Percentiles rank a stretch among this genome's conserved stretches.
Conservation (phyloP, 2,797 vertebrate species). For the Melanogrammus aeglefinus region DNA sequence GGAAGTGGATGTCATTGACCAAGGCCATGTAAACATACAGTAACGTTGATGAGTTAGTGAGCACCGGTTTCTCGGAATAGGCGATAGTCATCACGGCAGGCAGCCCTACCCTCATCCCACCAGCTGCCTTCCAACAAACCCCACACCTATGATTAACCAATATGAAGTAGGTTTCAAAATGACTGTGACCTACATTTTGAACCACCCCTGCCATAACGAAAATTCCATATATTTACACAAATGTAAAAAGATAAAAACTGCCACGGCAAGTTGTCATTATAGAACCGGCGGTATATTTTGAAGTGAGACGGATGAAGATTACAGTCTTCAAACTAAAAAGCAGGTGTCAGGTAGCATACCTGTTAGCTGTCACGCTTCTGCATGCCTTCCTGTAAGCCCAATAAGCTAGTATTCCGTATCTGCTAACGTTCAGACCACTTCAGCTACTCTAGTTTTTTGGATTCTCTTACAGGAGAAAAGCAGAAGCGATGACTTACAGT, state of each 20-base stretch:
- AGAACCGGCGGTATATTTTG: not conserved
- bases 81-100: not conserved
- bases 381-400: not conserved
- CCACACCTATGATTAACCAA: not conserved
- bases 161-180: not conserved
- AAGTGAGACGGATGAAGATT: not conserved
- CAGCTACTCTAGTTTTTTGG: not conserved
- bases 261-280: not conserved
- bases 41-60: too few relatives aligned
- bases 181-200: not conserved
- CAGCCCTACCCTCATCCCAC: not conserved
- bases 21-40: too few relatives aligned
- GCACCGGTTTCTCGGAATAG: not conserved
- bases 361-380: constrained; percentile 5
- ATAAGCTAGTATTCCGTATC: not conserved
- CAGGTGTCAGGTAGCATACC: constrained; percentile 10
- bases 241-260: not conserved
- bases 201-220: not conserved
- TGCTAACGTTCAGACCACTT: not conserved
- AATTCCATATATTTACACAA: not conserved
- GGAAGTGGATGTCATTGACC: too few relatives aligned
- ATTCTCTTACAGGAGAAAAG: not conserved
- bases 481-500: not conserved
- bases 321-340: constrained; percentile 6
- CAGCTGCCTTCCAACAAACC: not conserved